Conservation (phyloP, 2,888 invertebrate genomes). For the Microplitis manilae region DNA sequence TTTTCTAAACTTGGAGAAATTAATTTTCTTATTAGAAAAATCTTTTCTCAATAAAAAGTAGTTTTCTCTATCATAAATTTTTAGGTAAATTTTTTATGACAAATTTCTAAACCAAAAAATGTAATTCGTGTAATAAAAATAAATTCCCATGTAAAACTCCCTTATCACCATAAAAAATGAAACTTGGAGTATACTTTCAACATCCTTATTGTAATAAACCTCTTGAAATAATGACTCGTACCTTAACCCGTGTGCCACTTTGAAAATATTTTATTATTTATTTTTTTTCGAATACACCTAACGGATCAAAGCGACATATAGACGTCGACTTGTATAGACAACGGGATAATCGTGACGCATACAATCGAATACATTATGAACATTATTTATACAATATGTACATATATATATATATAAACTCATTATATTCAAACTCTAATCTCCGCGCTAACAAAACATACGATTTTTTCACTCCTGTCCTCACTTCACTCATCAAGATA, state of each 20-base stretch:
- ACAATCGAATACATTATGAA: neutral
- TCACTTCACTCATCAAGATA: too few species aligned
- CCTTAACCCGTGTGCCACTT: neutral
- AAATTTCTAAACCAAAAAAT: too few species aligned
- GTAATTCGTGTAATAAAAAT: neutral
- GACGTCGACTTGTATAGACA: neutral
- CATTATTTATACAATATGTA: neutral
- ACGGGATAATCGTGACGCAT: slow-evolving; percentile 1
- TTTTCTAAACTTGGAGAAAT: too few species aligned
- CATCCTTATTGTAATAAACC: neutral
- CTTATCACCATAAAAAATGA: neutral
- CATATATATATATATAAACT: neutral
- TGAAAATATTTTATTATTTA: neutral
- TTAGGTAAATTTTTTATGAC: too few species aligned
- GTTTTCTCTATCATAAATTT: too few species aligned
- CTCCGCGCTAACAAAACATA: too few species aligned
- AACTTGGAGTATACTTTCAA: neutral
- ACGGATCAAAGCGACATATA: neutral
- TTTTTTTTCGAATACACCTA: slow-evolving; percentile 1
- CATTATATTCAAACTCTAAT: neutral
- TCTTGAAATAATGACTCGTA: neutral
- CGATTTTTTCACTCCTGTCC: too few species aligned
- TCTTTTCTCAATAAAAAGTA: too few species aligned
- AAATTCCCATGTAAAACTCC: neutral
- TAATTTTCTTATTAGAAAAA: too few species aligned